Conservation (phyloP, 1,140 invertebrate genomes). For the Drosophila trapezifrons region DNA sequence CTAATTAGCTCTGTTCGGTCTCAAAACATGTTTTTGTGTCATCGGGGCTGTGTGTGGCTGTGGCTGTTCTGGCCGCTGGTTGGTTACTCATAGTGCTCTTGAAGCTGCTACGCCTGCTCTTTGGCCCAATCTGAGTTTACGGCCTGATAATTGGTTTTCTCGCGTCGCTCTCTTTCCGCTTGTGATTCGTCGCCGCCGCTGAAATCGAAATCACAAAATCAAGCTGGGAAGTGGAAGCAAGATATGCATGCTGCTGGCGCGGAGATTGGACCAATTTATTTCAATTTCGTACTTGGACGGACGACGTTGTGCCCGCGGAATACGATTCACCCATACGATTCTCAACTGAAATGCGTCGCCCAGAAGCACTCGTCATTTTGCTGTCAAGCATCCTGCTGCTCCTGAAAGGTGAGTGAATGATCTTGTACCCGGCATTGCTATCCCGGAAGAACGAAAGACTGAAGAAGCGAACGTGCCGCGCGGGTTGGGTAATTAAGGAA, state of each 20-base stretch:
- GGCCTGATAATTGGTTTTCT: constrained; percentile 66
- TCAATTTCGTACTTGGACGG: constrained; percentile 70
- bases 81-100: constrained; percentile 30
- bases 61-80: constrained; percentile 10
- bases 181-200: constrained; percentile 59
- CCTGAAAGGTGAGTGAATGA: constrained; percentile 50
- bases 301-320: constrained; percentile 57
- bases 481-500: constrained; percentile 45
- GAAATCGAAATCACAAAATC: constrained; percentile 68
- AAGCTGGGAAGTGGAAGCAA: constrained; percentile 73
- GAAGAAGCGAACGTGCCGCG: constrained; percentile 55
- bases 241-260: constrained; percentile 61
- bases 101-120: constrained; percentile 21
- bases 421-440: not conserved
- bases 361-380: constrained; percentile 12
- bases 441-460: constrained; percentile 59
- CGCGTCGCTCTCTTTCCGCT: constrained; percentile 56
- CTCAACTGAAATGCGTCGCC: constrained; percentile 26
- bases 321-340: constrained; percentile 1
- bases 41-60: constrained; percentile 4
- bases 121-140: constrained; percentile 57
- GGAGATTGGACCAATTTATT: constrained; percentile 77
- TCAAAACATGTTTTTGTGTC: constrained; percentile 35
- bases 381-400: constrained; percentile 30
- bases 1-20: not conserved